Percentiles rank a stretch among this genome's conserved stretches.
phyloP scores from a whole-genome alignment of 2,113 vertebrate genomes.

The Rhipidura dahli region DNA sequence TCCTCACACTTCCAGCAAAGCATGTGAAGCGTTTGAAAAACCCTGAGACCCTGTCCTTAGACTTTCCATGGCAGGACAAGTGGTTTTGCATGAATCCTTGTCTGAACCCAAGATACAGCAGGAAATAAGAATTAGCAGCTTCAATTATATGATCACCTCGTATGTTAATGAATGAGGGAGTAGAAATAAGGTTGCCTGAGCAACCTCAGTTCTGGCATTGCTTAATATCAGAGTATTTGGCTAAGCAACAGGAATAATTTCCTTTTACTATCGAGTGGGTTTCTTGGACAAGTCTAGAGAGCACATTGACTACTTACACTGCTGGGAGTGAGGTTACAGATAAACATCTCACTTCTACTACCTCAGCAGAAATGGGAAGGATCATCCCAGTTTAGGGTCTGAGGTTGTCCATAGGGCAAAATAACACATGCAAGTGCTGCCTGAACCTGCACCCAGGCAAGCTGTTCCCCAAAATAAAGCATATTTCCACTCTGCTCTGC shows the following conservation, averaged over 20 bases:
- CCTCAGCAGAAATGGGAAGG: background rate
- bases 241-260: background rate
- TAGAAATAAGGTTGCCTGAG: conserved; percentile 47
- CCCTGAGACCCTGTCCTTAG: background rate
- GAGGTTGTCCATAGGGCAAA: background rate
- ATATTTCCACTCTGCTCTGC: background rate
- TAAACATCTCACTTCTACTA: fast-evolving
- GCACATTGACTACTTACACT: background rate
- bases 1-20: background rate
- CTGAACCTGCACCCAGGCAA: background rate
- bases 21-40: background rate
- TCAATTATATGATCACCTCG: background rate
- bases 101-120: background rate
- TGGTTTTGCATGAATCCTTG: background rate
- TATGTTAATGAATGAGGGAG: background rate
- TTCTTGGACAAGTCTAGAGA: background rate
- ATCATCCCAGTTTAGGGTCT: background rate
- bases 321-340: background rate
- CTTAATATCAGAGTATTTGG: background rate
- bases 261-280: background rate
- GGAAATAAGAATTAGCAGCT: background rate
- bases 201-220: conserved; percentile 15
- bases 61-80: background rate
- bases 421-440: background rate
- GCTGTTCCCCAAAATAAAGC: background rate